Conservation (phyloP, 1,140 invertebrate species). For the Kradibia gibbosae region DNA sequence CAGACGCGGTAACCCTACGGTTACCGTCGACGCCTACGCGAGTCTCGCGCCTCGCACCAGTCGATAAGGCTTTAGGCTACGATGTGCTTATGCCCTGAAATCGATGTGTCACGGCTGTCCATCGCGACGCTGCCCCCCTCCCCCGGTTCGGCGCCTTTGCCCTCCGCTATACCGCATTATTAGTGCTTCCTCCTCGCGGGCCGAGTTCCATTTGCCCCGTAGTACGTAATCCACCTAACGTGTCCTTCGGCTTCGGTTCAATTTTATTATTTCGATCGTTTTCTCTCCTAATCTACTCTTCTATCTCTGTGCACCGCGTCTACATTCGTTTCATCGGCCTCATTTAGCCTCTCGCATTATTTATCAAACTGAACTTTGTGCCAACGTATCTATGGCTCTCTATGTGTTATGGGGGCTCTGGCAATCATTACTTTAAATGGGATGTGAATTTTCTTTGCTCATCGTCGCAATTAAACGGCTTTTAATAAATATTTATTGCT, state of each 20-base stretch:
- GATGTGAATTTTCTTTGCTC: no score
- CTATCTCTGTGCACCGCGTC: no score
- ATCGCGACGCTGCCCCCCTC: slow-evolving; percentile 39
- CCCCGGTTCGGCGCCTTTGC: not conserved
- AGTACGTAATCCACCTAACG: no score
- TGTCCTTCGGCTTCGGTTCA: not conserved
- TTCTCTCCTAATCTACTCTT: not conserved
- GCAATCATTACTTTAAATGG: no score
- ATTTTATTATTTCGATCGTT: not conserved
- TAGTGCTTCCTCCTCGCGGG: not conserved
- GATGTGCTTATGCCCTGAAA: slow-evolving; percentile 62
- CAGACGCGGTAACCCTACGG: not conserved
- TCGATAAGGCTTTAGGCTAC: slow-evolving; percentile 70
- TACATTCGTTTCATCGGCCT: no score
- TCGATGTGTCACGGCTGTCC: slow-evolving; percentile 64
- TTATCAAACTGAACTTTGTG: no score
- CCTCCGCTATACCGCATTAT: not conserved
- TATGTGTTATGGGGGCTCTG: no score
- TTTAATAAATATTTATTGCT: no score
- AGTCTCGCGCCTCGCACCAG: slow-evolving; percentile 64
- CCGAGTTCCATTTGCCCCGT: not conserved
- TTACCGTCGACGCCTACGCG: slow-evolving; percentile 56
- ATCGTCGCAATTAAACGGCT: no score
- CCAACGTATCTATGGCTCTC: no score
- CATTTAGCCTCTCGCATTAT: no score